Base-by-base conservation (phyloP, 2,888 invertebrate genomes). In the Eucera pruinosa region DNA sequence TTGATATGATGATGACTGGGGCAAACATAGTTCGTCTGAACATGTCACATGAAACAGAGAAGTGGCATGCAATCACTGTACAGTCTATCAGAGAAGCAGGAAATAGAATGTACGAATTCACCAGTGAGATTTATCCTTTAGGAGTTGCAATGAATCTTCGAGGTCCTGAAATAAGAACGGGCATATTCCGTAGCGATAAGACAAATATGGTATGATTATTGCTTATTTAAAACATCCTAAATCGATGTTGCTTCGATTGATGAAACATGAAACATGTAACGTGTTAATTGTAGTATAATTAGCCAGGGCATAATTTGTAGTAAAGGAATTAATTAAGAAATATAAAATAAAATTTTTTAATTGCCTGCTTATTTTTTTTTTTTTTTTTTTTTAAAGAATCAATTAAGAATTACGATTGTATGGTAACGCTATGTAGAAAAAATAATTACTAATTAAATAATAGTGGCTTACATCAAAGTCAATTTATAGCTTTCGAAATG, bases 91-190 rank as follows among this genome's bases (percentile, higher is more conserved):
- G 80, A 66, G 74, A 86, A 33, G 81, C 79, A 25, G 80, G 80
- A 57, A 81, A 85, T 57, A 81, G 61, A 61, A 73, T 84, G 27
- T 81, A 85, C 23, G 76, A 76, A 58, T 71, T 55, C 11, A 73
- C 67, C 7, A 61, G 71, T 13, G 79, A 82, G 78, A 93, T 94
- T 15, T 93, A 93, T 78, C 94, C 94, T 23, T 87, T 94, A 43
- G 94, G 93, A 11, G 79, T 90, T 6, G 87, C 86, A 5, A 73
- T 88, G 36, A 85, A 87, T 66, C 82, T 89, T 39, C 84, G 83
- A 15, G 89, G 88, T 2, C 86, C 87, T 11, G 87, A 89, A 70
- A 87, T 90, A 69, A 84, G 89, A 2, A 86, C 85, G 4, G 88
- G 90, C 39, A 70, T 72, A 30, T 84, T 89, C 15, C 78, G 72